Evolutionary conservation across 2,113 vertebrate genomes (phyloP).

Genomic region (Tetrax tetrax): DNA sequence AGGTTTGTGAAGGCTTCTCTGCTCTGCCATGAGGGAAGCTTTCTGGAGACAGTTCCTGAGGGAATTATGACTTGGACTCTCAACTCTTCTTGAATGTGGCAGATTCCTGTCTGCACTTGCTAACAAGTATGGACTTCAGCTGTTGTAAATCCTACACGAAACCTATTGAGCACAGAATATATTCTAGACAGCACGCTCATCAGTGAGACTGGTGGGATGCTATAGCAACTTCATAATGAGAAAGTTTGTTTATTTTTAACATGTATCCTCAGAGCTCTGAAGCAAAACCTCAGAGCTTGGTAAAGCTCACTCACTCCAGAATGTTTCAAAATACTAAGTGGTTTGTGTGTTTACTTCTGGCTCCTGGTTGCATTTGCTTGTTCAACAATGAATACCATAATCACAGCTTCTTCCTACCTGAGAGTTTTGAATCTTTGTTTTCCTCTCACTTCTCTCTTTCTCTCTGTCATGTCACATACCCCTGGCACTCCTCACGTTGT

Average conservation of each 20-base stretch:
- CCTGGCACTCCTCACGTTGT: background rate
- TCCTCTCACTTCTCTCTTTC: background rate
- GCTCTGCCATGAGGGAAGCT: background rate
- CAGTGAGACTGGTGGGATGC: background rate
- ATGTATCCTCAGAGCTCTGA: background rate
- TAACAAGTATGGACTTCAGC: constrained; percentile 7
- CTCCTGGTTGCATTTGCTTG: background rate
- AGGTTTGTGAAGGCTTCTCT: background rate
- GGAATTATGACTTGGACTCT: background rate
- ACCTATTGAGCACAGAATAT: background rate
- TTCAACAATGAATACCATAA: background rate
- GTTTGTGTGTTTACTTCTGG: background rate
- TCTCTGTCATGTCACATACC: background rate
- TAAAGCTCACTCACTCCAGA: background rate
- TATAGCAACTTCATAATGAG: constrained; percentile 2
- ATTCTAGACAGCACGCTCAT: background rate
- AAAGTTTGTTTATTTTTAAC: constrained; percentile 21
- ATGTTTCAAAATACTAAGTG: background rate
- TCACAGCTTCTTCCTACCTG: background rate
- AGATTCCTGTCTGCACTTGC: background rate
- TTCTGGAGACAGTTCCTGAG: background rate
- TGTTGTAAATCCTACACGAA: constrained; percentile 4
- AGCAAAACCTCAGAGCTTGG: background rate
- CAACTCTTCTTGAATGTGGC: background rate
- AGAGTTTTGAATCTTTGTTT: background rate